These are phyloP conservation scores for Cheilinus undulatus DNA, from an alignment of 2,113 vertebrate species.

Conservation along the genomic window DNA sequence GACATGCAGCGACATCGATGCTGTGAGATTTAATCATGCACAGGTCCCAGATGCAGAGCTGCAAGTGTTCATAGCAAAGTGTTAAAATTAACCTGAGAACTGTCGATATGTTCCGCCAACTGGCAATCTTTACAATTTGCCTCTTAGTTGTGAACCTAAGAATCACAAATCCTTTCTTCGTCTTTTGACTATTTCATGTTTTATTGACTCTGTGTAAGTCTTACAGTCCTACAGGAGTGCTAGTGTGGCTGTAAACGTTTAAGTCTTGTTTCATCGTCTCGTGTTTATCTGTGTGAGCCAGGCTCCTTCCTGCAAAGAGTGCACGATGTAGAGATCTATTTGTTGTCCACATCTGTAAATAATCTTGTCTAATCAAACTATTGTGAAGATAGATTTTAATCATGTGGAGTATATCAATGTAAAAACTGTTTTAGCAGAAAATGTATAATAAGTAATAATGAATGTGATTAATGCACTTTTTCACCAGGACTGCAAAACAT, in stretches of 20 bases:
- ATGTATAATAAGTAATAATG: conserved; percentile 58
- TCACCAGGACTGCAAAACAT: conserved; percentile 46
- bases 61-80: too few relatives aligned
- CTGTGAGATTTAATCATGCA: too few relatives aligned
- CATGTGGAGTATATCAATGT: conserved; percentile 55
- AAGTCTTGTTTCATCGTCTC: conserved; percentile 20
- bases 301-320: conserved; percentile 9
- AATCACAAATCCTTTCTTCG: not conserved
- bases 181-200: too few relatives aligned
- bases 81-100: too few relatives aligned
- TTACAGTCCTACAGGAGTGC: not conserved
- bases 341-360: conserved; percentile 58
- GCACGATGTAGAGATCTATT: conserved; percentile 17
- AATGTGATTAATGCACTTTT: conserved; percentile 74
- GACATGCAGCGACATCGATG: too few relatives aligned
- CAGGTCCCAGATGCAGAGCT: too few relatives aligned
- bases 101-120: too few relatives aligned
- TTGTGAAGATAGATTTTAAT: conserved; percentile 45
- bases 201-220: not conserved
- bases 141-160: not conserved
- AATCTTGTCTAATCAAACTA: conserved; percentile 37
- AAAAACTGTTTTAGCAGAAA: conserved; percentile 54
- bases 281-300: conserved; percentile 19
- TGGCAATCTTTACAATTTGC: too few relatives aligned
- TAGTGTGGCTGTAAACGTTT: conserved; percentile 41